phyloP scores from a whole-genome alignment of 2,797 vertebrate genomes.

The Morelia viridis region DNA sequence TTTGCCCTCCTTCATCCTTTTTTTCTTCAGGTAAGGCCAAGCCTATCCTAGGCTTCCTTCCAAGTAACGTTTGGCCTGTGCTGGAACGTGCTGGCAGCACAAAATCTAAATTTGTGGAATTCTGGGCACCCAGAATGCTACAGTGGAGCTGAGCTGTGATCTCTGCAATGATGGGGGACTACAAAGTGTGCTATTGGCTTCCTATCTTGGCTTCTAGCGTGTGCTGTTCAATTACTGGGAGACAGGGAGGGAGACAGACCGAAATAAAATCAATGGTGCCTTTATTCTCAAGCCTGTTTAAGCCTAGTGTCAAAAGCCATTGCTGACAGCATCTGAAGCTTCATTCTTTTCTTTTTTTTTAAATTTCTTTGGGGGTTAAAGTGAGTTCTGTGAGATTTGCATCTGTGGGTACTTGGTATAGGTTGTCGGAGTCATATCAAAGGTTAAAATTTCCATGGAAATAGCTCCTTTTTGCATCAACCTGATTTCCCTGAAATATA shows the following conservation, averaged over 20 bases:
- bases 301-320: conserved; percentile 44
- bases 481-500: conserved; percentile 57
- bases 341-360: conserved; percentile 45
- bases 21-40: not conserved
- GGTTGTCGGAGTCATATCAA: conserved; percentile 63
- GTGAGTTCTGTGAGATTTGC: conserved; percentile 54
- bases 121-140: not conserved
- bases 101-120: not conserved
- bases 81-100: not conserved
- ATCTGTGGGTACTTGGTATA: conserved; percentile 50
- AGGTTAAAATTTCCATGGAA: conserved; percentile 63
- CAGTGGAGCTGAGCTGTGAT: not conserved
- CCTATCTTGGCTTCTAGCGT: not conserved
- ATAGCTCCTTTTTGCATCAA: conserved; percentile 62
- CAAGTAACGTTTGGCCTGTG: not conserved
- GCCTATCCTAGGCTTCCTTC: not conserved
- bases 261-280: not conserved
- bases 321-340: conserved; percentile 30
- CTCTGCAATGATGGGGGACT: not conserved
- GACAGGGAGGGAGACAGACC: not conserved
- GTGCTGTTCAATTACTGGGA: not conserved
- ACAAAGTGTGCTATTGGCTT: not conserved
- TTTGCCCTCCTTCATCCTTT: not conserved
- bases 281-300: conserved; percentile 33
- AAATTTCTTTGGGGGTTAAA: not conserved